Evolutionary conservation across 37 sponge, comb jelly and placozoan genomes (phyloP).

Genomic region (Oscarella lobularis): DNA sequence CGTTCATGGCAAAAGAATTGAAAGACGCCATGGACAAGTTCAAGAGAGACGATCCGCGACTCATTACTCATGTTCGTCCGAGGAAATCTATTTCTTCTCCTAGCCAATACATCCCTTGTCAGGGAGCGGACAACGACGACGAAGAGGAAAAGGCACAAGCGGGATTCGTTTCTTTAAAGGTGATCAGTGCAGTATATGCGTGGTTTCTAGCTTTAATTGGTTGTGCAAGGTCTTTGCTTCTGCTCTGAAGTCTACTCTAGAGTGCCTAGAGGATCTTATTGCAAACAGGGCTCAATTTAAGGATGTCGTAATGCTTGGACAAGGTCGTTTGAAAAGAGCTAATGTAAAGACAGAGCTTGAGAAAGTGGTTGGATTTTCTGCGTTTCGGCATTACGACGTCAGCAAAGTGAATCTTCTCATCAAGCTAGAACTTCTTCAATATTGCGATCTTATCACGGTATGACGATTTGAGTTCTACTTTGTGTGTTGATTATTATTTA

Average conservation of each 20-base stretch:
- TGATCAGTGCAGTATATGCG: no score
- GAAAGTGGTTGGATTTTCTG: not conserved
- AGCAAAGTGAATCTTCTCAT: not conserved
- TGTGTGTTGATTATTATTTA: not conserved
- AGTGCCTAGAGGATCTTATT: not conserved
- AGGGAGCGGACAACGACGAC: not conserved
- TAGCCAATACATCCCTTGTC: not conserved
- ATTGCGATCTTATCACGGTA: conserved; percentile 9
- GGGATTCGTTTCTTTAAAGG: no score
- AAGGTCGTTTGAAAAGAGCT: not conserved
- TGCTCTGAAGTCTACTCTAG: not conserved
- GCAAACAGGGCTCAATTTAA: not conserved
- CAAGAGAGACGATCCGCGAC: not conserved
- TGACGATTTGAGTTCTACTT: not conserved
- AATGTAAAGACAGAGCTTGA: not conserved
- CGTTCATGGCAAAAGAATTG: not conserved
- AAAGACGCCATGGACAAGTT: not conserved
- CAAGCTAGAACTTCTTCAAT: conserved; percentile 19
- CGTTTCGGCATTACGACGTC: not conserved
- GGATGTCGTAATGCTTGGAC: not conserved
- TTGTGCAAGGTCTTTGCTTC: not conserved
- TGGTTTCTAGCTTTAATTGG: no score
- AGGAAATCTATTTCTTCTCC: not conserved
- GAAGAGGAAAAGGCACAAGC: no score
- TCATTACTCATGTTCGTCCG: not conserved